These are phyloP conservation scores for Dolichotis patagonum DNA, from an alignment of 2,113 vertebrate species.

Conservation along the genomic window DNA sequence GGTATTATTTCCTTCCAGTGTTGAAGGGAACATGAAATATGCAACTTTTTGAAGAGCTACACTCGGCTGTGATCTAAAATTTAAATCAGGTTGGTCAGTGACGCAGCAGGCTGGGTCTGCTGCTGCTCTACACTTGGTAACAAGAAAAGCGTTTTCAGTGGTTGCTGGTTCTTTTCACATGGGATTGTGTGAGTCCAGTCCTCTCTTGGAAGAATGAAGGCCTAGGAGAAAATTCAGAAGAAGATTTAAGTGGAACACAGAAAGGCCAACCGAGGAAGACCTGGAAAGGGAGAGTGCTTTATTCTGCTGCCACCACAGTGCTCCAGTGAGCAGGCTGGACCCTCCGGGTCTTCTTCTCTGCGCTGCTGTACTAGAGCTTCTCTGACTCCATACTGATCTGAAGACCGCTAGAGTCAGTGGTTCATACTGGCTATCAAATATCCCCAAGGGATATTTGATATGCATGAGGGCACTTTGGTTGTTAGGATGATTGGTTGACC, in stretches of 20 bases:
- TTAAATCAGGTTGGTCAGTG: background rate
- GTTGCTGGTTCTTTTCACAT: background rate
- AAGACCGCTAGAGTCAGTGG: background rate
- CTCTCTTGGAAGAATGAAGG: background rate
- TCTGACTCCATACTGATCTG: background rate
- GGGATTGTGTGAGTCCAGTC: background rate
- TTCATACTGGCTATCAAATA: background rate
- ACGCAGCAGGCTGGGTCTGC: accelerated
- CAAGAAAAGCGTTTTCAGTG: background rate
- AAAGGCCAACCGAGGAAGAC: background rate
- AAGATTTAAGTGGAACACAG: background rate
- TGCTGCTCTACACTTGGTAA: background rate
- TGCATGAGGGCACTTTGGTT: background rate
- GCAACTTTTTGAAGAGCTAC: background rate
- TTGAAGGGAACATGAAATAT: background rate
- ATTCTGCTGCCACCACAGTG: accelerated
- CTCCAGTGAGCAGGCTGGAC: background rate
- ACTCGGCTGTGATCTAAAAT: background rate
- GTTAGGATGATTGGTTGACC: background rate
- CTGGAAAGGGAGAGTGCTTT: background rate
- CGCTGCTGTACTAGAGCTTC: background rate
- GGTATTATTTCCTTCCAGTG: background rate
- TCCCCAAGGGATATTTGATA: background rate
- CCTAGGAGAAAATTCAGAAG: background rate
- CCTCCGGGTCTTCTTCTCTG: background rate